Conservation (phyloP, 2,113 vertebrate genomes). For the Lanius collurio region DNA sequence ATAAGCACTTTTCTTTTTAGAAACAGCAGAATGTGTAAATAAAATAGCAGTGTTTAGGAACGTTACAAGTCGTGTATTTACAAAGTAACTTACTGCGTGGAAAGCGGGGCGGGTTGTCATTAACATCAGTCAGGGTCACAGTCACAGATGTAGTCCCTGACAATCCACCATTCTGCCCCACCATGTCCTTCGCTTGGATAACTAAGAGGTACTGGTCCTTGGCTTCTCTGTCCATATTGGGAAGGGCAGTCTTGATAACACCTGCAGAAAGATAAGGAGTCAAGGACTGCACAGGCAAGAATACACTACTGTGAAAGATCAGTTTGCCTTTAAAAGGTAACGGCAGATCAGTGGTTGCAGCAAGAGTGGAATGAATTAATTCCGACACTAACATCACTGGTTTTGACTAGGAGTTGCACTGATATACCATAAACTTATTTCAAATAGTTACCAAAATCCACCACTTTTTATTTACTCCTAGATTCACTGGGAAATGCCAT, state of each 20-base stretch:
- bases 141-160: constrained; percentile 95
- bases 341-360: neutral
- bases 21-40: neutral
- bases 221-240: constrained; percentile 96
- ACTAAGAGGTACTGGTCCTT: constrained; percentile 94
- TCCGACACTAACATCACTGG: neutral
- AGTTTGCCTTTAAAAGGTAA: neutral
- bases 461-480: neutral
- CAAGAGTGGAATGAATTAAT: neutral
- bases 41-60: neutral
- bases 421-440: neutral
- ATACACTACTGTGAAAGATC: neutral
- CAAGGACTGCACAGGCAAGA: neutral
- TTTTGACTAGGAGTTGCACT: neutral
- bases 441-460: neutral
- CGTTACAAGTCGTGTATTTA: neutral
- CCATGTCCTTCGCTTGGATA: constrained; percentile 99
- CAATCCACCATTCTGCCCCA: constrained; percentile 94
- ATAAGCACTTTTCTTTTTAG: neutral
- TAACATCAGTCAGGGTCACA: constrained; percentile 92
- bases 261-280: constrained; percentile 73
- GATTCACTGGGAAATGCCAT: neutral
- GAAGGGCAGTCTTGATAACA: constrained; percentile 92
- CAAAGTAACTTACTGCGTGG: constrained; percentile 81
- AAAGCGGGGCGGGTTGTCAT: constrained; percentile 94